Evolutionary conservation across 2,113 vertebrate species (phyloP), one percentile per base, ranked within the genome.

Genomic region (Oncorhynchus clarkii): DNA sequence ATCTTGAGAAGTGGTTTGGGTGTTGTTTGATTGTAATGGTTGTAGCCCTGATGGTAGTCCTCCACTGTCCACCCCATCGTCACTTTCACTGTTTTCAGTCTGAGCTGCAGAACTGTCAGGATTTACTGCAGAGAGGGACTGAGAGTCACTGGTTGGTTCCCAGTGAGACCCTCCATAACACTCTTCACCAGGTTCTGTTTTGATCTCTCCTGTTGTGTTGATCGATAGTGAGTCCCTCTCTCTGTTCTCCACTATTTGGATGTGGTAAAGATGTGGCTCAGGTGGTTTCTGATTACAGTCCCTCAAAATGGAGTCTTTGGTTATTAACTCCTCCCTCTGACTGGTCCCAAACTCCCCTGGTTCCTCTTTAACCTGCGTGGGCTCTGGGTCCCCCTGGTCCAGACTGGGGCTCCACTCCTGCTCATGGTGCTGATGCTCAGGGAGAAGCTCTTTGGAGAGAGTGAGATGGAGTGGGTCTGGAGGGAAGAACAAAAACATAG

Each of bases 361-460:
- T 62, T 89, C 87, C 20, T 85, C 80, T 86, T 92, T 90, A 13
- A 88, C 78, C 0, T 80, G 82, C 1, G 83, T 73, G n/a, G 80
- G 59, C 70, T 84, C 34, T 49, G 7, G 39, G 4, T 51, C 22
- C 24, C 16, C 73, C 64, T 66, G 62, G 45, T n/a, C 80, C 51
- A 60, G 67, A 0, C 70, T 71, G 65, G 45, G 11, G 14, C 31
- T 82, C 76, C 85, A 70, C 13, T 85, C 84, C 1, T 76, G 49
- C 8, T 87, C 85, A 27, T 51, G 72, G 9, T 66, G 34, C 29
- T 60, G 83, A 11, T 39, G 22, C 16, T 67, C 73, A n/a, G 73
- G 49, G 24, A 39, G 13, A 62, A 22, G 26, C 1, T 86, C 77
- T 2, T 80, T 80, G 22, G 39, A 72, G 13, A 71, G 70, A 64